A percentile compares a stretch with the other conserved stretches of the same genome.
Evolutionary conservation across 2,888 invertebrate genomes (phyloP).

Genomic region (Anoplius nigerrimus): DNA sequence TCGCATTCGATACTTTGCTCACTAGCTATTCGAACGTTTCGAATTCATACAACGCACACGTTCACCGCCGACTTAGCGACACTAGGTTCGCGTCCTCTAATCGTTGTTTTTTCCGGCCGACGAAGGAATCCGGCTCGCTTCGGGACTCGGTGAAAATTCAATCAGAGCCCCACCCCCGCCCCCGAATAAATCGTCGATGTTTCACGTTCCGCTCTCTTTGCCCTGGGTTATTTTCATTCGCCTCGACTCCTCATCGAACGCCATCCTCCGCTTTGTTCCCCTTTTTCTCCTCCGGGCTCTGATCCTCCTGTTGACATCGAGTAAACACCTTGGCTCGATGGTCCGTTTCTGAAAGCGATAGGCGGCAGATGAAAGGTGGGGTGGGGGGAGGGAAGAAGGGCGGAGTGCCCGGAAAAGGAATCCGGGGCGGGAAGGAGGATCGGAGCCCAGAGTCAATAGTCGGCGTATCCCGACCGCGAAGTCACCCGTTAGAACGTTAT

Average conservation of each 20-base stretch:
- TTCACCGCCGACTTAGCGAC: too few species aligned
- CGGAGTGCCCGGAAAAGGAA: not conserved
- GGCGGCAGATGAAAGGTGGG: constrained; percentile 4
- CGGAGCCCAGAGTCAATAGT: constrained; percentile 36
- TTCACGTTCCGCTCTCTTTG: not conserved
- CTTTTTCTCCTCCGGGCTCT: not conserved
- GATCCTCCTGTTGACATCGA: constrained; percentile 38
- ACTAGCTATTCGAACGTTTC: too few species aligned
- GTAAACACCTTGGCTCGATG: constrained; percentile 46
- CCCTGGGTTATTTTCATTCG: not conserved
- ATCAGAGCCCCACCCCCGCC: too few species aligned
- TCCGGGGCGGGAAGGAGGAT: not conserved
- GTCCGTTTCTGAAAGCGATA: constrained; percentile 45
- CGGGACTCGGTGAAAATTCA: too few species aligned
- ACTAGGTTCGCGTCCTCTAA: too few species aligned
- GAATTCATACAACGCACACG: too few species aligned
- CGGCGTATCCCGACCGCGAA: constrained; percentile 12
- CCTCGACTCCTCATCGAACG: not conserved
- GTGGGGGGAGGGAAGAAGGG: constrained; percentile 1
- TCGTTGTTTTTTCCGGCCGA: too few species aligned
- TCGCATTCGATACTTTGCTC: too few species aligned
- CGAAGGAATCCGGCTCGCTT: too few species aligned
- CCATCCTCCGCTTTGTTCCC: too few species aligned
- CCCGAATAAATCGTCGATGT: too few species aligned
- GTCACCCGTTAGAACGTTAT: constrained; percentile 39